Evolutionary conservation across 2,113 vertebrate species (phyloP), one percentile per base, ranked within the genome.

Genomic region (Myotis brandtii): DNA sequence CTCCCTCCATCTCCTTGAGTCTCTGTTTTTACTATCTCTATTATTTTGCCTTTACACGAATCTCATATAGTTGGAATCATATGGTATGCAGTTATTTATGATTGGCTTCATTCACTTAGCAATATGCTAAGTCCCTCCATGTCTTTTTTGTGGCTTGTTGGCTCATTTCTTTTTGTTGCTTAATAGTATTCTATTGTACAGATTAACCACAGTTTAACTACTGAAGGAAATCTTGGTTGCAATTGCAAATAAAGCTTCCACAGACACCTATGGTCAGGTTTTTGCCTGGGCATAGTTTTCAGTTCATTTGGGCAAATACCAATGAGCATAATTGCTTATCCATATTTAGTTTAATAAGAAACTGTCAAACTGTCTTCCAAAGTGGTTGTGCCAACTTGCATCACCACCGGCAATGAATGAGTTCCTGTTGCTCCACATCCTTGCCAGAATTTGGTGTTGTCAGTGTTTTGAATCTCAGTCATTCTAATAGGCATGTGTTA

Each of bases 81-180:
- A 11, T 4, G 50, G 1, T 46, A 12, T 11, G 12, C 9, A 12
- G 17, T 34, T 16, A 80, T 90, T 79, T 54, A 4, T 30, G 5
- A 34, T 4, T 64, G 34, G 2, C 17, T 80, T 79, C 5, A 54
- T 62, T 84, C 40, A 50, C 54, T 90, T 72, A 85, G 8, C 10
- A 32, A 50, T 75, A 43, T 34, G 3, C 27, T 54, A 83, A 48
- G 9, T 77, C 59, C 8, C 3, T 72, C 9, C 11, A 12, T 77
- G 10, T 59, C 7, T 73, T 75, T 79, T n/a, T 30, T 2, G 32
- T 20, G 43, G 6, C n/a, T 76, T 81, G 10, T 10, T 12, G 16
- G 20, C 27, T 89, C 46, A 67, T 86, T 90, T 89, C 9, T 37
- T 88, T 80, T 67, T n/a, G 89, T 88, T 81, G 21, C n/a, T 86